A percentile compares a stretch with the other conserved stretches of the same genome.
Conservation (phyloP, 2,113 vertebrate genomes). For the Calypte anna region DNA sequence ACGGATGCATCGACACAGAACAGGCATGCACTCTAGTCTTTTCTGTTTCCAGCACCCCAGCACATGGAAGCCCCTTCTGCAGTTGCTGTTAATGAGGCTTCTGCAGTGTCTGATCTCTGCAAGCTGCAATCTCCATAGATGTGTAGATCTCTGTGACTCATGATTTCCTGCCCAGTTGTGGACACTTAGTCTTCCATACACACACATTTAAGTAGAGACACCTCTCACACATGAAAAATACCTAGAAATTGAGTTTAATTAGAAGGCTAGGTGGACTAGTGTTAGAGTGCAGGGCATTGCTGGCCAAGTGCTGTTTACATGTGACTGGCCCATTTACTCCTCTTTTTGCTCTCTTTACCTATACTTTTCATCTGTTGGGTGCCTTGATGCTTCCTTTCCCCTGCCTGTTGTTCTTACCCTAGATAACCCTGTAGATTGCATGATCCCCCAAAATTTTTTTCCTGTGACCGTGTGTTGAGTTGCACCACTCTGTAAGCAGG, state of each 20-base stretch:
- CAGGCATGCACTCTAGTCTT: not conserved
- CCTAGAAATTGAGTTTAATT: not conserved
- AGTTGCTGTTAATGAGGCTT: not conserved
- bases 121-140: not conserved
- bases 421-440: not conserved
- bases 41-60: fast-evolving
- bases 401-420: not conserved
- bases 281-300: not conserved
- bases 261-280: not conserved
- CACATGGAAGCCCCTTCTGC: not conserved
- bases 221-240: not conserved
- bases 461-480: not conserved
- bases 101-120: not conserved
- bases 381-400: not conserved
- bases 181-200: not conserved
- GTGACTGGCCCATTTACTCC: not conserved
- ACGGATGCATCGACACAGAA: fast-evolving
- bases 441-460: not conserved
- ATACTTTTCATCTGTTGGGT: not conserved
- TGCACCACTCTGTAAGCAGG: not conserved
- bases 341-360: not conserved
- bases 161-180: not conserved
- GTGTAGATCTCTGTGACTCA: not conserved
- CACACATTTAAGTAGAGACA: fast-evolving
- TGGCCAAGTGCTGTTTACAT: not conserved